These are phyloP conservation scores for Cacatua alba DNA, from an alignment of 2,113 vertebrate species.

Conservation along the genomic window DNA sequence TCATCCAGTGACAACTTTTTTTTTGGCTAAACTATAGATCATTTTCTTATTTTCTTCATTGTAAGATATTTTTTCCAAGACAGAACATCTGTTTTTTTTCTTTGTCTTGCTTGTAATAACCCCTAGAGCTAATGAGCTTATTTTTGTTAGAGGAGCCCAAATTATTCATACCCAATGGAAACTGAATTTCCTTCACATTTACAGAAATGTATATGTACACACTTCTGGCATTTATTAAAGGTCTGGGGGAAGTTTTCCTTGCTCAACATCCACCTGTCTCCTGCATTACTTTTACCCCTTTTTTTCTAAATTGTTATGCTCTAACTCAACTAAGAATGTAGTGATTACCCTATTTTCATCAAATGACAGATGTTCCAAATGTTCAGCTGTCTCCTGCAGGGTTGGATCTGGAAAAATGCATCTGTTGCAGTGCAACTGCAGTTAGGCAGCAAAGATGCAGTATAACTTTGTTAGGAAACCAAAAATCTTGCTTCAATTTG, in stretches of 20 bases:
- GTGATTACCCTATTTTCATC: not conserved
- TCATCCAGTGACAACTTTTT: not conserved
- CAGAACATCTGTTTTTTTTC: not conserved
- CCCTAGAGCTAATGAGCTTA: not conserved
- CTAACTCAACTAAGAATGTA: not conserved
- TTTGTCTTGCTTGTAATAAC: not conserved
- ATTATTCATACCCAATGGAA: not conserved
- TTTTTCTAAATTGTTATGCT: not conserved
- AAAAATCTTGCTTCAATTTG: not conserved
- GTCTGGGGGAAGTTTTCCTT: not conserved
- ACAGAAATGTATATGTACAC: not conserved
- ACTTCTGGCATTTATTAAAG: not conserved
- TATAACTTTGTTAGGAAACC: not conserved
- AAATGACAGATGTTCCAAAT: conserved; percentile 13
- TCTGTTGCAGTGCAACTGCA: conserved; percentile 17
- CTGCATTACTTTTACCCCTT: not conserved
- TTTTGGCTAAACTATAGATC: not conserved
- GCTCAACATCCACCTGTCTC: not conserved
- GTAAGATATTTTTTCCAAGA: not conserved
- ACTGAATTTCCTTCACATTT: not conserved
- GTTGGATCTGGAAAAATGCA: not conserved
- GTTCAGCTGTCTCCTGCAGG: not conserved
- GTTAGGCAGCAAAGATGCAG: not conserved
- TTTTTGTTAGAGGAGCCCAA: not conserved
- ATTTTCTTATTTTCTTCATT: not conserved